Evolutionary conservation across 2,113 vertebrate genomes (phyloP).

Genomic region (Rhadina sibilatrix): DNA sequence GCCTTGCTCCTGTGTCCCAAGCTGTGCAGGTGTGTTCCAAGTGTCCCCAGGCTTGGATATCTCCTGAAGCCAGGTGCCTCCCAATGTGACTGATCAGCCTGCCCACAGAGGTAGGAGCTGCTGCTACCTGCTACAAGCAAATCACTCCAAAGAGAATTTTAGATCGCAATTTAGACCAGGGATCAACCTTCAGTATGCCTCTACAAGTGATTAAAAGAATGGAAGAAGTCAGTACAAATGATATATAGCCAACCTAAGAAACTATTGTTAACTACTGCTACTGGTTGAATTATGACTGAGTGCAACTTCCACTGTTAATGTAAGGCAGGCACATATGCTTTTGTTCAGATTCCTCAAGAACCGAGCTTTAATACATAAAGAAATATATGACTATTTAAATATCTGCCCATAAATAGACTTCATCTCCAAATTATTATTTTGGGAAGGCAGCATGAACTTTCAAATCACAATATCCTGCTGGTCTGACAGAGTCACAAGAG

Average conservation of each 20-base stretch:
- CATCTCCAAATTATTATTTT: neutral
- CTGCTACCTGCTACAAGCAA: neutral
- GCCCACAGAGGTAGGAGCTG: neutral
- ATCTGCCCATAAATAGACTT: neutral
- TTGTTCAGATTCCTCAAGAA: neutral
- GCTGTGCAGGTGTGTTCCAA: fast-evolving
- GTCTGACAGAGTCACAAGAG: neutral
- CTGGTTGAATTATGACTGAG: neutral
- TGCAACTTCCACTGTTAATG: neutral
- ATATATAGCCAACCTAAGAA: neutral
- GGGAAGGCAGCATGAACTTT: neutral
- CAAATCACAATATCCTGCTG: neutral
- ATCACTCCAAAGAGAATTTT: neutral
- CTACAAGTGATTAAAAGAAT: neutral
- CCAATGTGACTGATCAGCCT: neutral
- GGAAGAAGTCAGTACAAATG: neutral
- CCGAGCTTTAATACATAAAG: neutral
- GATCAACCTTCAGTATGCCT: neutral
- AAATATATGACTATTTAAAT: neutral
- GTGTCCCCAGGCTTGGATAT: neutral
- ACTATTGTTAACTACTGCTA: neutral
- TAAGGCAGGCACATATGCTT: neutral
- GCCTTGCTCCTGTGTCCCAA: fast-evolving
- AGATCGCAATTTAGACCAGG: neutral
- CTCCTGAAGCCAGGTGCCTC: neutral